Base-by-base conservation (phyloP, 2,797 vertebrate genomes). In the Chelidonichthys spinosus region DNA sequence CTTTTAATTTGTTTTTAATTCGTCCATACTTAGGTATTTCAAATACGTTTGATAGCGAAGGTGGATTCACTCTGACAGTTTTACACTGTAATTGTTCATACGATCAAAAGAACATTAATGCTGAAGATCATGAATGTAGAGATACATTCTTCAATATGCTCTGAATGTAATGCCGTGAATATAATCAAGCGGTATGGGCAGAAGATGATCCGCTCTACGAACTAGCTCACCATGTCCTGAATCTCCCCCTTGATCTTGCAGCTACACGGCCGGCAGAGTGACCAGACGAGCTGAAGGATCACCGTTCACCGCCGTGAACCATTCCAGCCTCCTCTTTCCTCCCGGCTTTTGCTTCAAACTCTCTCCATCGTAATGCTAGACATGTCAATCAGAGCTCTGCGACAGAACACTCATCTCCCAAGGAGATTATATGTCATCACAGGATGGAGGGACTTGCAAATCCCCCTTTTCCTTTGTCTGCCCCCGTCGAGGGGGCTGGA, bases 371-470 rank as follows among this genome's bases (percentile, higher is more conserved):
- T 89, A 85, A 88, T 82, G 81, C 56, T 59, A 81, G 87, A 81
- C 90, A 69, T 91, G 93, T 94, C 94, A 93, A 89, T 95, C 94
- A 93, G 76, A 90, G 89, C 85, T 79, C 71, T 42, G 82, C 90
- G 89, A 90, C 81, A 85, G 82, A 92, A 85, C 87, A 91, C 89
- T 93, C 89, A 89, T 93, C 89, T 91, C 92, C 90, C 84, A 74
- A 81, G 92, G 89, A 94, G 93, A 95, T 94, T 94, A 95, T 89
- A 86, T 94, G 91, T 94, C 93, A 95, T 94, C 93, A 93, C 85
- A 85, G 86, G 89, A 90, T 89, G 86, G 85, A 84, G 76, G 87
- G 92, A 93, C 86, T 92, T 85, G 86, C 90, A 95, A 95, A 95
- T 94, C 93, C 93, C 87, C 79, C 85, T 72, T 25, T 85, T 86